Conservation (phyloP, 1,140 invertebrate genomes). For the Saccostrea glomerata region DNA sequence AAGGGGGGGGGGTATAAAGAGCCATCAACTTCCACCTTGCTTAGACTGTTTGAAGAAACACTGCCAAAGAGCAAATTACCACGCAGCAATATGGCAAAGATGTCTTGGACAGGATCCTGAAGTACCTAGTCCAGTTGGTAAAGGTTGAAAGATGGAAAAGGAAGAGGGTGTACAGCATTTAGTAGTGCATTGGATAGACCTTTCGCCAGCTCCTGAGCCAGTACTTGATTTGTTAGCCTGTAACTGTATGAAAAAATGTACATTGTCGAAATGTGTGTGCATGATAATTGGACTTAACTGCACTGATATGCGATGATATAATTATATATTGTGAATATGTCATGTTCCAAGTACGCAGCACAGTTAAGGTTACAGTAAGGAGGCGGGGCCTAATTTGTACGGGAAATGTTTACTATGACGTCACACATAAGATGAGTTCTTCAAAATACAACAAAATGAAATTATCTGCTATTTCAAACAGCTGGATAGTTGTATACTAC, state of each 20-base stretch:
- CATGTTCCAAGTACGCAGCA: no score
- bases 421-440: no score
- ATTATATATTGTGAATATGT: no score
- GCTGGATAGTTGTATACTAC: no score
- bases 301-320: not conserved
- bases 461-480: no score
- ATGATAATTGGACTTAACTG: not conserved
- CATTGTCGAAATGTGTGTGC: constrained; percentile 26
- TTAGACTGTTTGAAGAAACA: constrained; percentile 49
- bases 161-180: not conserved
- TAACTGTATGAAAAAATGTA: constrained; percentile 42
- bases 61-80: constrained; percentile 55
- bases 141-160: not conserved
- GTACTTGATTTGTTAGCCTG: constrained; percentile 18
- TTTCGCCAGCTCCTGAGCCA: not conserved
- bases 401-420: no score
- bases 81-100: constrained; percentile 52
- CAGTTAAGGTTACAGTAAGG: no score
- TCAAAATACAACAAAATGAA: no score
- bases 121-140: not conserved
- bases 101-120: constrained; percentile 44
- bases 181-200: not conserved
- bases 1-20: constrained; percentile 52
- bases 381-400: no score
- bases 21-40: constrained; percentile 3